Base-by-base conservation (phyloP, 2,888 invertebrate species). In the Ceratothoa steindachneri region DNA sequence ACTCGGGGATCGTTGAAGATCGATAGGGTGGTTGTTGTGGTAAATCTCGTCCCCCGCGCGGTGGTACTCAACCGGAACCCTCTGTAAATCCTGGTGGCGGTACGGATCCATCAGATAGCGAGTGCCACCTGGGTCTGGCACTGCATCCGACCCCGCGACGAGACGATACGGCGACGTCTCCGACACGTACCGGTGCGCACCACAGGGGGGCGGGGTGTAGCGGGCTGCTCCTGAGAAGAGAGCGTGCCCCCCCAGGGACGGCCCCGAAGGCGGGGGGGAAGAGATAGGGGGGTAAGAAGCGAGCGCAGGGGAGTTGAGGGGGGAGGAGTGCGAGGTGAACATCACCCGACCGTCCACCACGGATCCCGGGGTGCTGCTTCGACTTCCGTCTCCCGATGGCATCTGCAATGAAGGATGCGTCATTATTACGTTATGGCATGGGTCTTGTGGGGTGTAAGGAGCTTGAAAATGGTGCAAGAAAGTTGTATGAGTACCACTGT, bases 181-280 rank as follows among this genome's bases (percentile, higher is more conserved):
- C 60, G 75, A 72, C 68, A 76, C 68, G 70, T 76, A 76, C 67
- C 75, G 69, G 28, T 76, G 75, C 28, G 75, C 75, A 51, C 72
- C 75, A 27, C 72, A 72, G 51, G 75, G 75, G 29, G 72, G 52
- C 51, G 70, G 67, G 51, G 72, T 30, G 72, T 72, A 72, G 24
- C 70, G 70, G 22, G 72, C 72, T 70, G 75, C 69, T 64, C 73
- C 75, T 24, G 75, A 60, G 51, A 76, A 76, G 65, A 75, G 68
- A 67, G 72, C 72, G 65, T 76, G 72, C 55, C 72, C 72, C 55
- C 75, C 75, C 51, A 76, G 24, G 60, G 72, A 73, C 65, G 72
- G 72, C 22, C 70, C 53, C 41, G 69, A 72, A 28, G 77, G 31
- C 67, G 68, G 71, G 27, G 77, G 73, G 71, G 68, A 71, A 30